These are phyloP conservation scores for Peromyscus polionotus DNA, from an alignment of 2,113 vertebrate genomes.

Conservation along the genomic window DNA sequence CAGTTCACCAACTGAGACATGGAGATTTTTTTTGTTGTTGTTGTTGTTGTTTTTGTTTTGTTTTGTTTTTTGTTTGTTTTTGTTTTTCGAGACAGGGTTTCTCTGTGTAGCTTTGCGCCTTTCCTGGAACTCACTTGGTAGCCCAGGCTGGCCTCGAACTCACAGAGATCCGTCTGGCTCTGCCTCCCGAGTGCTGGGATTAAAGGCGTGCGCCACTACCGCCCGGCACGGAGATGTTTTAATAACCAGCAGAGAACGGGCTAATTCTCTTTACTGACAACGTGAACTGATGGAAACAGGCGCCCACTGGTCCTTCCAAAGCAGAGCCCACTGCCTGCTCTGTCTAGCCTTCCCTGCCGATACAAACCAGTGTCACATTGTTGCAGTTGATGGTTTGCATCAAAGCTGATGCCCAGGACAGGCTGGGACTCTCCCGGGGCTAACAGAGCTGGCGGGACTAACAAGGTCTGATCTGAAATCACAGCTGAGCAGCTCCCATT, in stretches of 20 bases:
- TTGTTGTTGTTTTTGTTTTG: too few species aligned
- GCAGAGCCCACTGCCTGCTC: background rate
- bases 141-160: too few species aligned
- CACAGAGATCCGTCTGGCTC: too few species aligned
- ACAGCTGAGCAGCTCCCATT: background rate
- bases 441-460: too few species aligned
- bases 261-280: background rate
- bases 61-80: too few species aligned
- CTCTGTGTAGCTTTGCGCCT: too few species aligned
- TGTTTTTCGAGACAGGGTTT: too few species aligned
- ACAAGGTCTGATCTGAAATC: background rate
- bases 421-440: background rate
- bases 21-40: background rate
- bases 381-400: background rate
- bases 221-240: background rate
- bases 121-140: too few species aligned
- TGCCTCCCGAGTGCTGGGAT: too few species aligned
- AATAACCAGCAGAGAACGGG: background rate
- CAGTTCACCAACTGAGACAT: background rate
- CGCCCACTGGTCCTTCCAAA: background rate
- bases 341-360: fast-evolving
- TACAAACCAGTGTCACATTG: background rate
- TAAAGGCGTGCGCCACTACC: too few species aligned
- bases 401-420: too few species aligned
- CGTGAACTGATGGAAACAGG: background rate